Conservation (phyloP, 2,113 vertebrate species). For the Actenoides hombroni region DNA sequence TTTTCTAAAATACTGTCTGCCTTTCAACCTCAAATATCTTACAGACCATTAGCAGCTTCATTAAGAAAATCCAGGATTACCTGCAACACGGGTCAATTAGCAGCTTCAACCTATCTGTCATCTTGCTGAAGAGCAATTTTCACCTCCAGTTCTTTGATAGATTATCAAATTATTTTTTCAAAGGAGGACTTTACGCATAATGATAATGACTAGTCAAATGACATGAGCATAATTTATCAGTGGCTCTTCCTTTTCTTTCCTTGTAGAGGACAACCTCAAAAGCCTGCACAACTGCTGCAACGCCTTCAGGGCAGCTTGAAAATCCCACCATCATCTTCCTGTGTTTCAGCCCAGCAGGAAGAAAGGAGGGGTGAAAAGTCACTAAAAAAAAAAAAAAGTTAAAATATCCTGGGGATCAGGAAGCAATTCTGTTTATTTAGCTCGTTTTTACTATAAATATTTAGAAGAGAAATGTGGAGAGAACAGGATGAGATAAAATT, state of each 20-base stretch:
- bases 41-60: neutral
- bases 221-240: neutral
- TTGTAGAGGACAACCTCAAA: neutral
- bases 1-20: neutral
- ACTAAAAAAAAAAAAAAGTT: neutral
- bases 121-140: neutral
- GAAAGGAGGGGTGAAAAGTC: neutral
- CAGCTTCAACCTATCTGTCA: neutral
- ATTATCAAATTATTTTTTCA: constrained; percentile 16
- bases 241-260: neutral
- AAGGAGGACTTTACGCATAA: neutral
- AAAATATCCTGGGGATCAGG: neutral
- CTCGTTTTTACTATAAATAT: constrained; percentile 47
- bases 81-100: neutral
- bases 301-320: neutral
- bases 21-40: neutral
- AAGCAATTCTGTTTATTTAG: constrained; percentile 27
- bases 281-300: neutral
- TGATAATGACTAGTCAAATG: neutral
- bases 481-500: constrained; percentile 47
- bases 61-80: neutral
- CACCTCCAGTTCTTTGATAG: constrained; percentile 23
- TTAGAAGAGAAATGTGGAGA: neutral
- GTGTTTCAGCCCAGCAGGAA: neutral
- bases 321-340: neutral